A percentile compares a stretch with the other conserved stretches of the same genome.
Evolutionary conservation across 2,113 vertebrate genomes (phyloP).

Genomic region (Trematomus loennbergii): DNA sequence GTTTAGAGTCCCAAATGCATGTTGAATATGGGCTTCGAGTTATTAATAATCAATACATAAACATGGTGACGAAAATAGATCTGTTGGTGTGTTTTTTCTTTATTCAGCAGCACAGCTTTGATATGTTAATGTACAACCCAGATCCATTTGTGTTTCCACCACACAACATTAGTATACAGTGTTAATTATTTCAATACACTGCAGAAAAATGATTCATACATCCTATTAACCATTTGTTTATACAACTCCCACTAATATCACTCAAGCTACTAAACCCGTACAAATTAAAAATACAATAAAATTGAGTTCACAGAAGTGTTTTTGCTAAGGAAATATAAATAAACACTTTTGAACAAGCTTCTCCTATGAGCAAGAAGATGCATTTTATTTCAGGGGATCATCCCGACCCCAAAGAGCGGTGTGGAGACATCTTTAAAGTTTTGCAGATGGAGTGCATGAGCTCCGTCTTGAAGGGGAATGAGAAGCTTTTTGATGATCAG

Average conservation of each 20-base stretch:
- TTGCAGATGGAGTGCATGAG: too few relatives aligned
- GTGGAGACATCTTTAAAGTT: too few relatives aligned
- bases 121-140: constrained; percentile 36
- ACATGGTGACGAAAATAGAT: constrained; percentile 27
- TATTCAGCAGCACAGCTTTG: constrained; percentile 23
- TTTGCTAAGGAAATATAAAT: background rate
- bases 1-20: background rate
- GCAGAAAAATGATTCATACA: background rate
- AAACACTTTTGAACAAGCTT: too few relatives aligned
- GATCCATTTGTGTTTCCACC: constrained; percentile 46
- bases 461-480: too few relatives aligned
- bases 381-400: too few relatives aligned
- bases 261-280: background rate
- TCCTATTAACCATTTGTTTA: constrained; percentile 7
- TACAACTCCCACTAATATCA: background rate
- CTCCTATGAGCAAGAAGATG: too few relatives aligned
- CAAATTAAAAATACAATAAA: too few relatives aligned
- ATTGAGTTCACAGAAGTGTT: background rate
- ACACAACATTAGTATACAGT: constrained; percentile 12
- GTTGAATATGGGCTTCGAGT: background rate
- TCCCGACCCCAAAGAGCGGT: too few relatives aligned
- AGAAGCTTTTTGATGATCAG: too few relatives aligned
- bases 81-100: constrained; percentile 17
- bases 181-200: constrained; percentile 29
- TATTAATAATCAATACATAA: constrained; percentile 4